Evolutionary conservation across 2,888 invertebrate genomes (phyloP), one percentile per base, ranked within the genome.

Genomic region (Eumerus sabulonum): DNA sequence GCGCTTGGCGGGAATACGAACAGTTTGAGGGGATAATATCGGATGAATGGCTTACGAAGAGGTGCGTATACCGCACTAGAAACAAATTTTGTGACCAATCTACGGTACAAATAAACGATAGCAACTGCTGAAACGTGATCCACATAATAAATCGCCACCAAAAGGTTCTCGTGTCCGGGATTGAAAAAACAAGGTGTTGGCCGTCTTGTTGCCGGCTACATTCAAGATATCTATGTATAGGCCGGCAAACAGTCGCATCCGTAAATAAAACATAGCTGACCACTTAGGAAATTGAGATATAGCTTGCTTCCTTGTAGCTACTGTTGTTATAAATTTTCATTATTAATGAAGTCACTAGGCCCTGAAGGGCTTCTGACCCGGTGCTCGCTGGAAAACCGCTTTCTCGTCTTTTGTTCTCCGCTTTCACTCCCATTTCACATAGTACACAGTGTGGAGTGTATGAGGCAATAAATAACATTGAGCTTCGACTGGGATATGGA

Each of bases 251-350:
- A 44, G 51, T 53, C 64, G 66, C 67, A 66, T 57, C 66, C 56
- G 51, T 67, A 38, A 72, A 77, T 72, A 72, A 72, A 50, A 67
- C 47, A 67, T 72, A 64, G 56, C 51, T 38, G 72, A 73, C 63
- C 77, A 73, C 67, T 77, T 73, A 73, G 67, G 62, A 77, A 77
- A 77, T 73, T 72, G 77, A 77, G 77, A 73, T 73, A 63, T 63
- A 59, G 17, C 19, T 7, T 38, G 56, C 42, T 56, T 44, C 50
- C 66, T 48, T 71, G 66, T 54, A 45, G 48, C 76, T 66, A 27
- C 48, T 72, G 76, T 76, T 72, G 66, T 72, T 67, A 72, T 76
- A 76, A 72, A 72, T 76, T 76, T 57, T 76, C 72, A 72, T 76
- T 76, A 72, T 76, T 76, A 76, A 76, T 72, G 66, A 76, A 76